Evolutionary conservation across 2,888 invertebrate species (phyloP).

Genomic region (Melikaiella ostensackeni): DNA sequence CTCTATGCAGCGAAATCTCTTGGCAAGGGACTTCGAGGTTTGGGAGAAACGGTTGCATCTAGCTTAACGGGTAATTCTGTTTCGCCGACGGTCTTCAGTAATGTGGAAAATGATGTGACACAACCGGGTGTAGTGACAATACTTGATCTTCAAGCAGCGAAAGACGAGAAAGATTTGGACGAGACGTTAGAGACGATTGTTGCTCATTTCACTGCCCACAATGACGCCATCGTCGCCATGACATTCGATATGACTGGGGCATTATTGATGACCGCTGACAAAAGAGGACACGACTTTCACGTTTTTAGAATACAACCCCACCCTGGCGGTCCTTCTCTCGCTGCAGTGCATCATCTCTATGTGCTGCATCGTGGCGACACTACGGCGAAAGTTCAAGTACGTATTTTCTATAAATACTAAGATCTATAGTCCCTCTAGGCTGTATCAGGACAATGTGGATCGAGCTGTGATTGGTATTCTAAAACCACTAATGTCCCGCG

Average conservation of each 20-base stretch:
- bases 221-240: slow-evolving; percentile 92
- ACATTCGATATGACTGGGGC: slow-evolving; percentile 95
- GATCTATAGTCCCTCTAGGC: too few species aligned
- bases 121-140: slow-evolving; percentile 94
- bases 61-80: slow-evolving; percentile 84
- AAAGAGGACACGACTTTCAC: slow-evolving; percentile 96
- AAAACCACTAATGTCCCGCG: too few species aligned
- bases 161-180: slow-evolving; percentile 80
- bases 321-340: slow-evolving; percentile 90
- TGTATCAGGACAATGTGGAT: too few species aligned
- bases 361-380: slow-evolving; percentile 97
- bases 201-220: slow-evolving; percentile 93
- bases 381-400: slow-evolving; percentile 92
- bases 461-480: too few species aligned
- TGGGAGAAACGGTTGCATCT: slow-evolving; percentile 95
- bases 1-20: slow-evolving; percentile 96
- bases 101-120: slow-evolving; percentile 78
- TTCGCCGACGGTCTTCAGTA: slow-evolving; percentile 61
- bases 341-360: slow-evolving; percentile 96
- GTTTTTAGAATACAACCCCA: slow-evolving; percentile 96
- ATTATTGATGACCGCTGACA: slow-evolving; percentile 93
- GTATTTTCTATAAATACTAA: not conserved
- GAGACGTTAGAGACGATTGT: slow-evolving; percentile 86
- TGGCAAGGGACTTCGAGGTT: slow-evolving; percentile 91
- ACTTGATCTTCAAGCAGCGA: slow-evolving; percentile 88